These are phyloP conservation scores for Lytechinus pictus DNA, from an alignment of 35 echinoderm and acorn worm species.

Conservation along the genomic window DNA sequence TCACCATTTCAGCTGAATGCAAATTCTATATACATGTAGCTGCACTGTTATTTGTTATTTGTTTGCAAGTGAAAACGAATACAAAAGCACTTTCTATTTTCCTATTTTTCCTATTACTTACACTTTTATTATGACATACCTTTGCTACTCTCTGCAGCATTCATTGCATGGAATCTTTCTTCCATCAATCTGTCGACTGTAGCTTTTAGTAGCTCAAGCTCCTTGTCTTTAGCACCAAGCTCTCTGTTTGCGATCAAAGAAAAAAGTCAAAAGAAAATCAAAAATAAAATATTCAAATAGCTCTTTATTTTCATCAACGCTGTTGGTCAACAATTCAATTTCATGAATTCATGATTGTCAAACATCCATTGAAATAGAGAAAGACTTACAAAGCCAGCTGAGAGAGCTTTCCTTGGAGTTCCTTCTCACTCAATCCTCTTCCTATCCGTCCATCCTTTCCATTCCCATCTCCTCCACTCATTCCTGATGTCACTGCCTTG, in stretches of 20 bases:
- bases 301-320: too few species aligned
- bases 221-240: constrained; percentile 68
- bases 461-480: constrained; percentile 34
- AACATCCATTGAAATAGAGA: not conserved
- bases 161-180: constrained; percentile 54
- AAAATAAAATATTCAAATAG: not conserved
- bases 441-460: not conserved
- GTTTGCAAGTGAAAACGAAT: too few species aligned
- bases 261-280: not conserved
- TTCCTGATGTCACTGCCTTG: not conserved
- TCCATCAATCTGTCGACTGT: constrained; percentile 80
- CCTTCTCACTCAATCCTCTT: not conserved
- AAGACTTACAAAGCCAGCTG: constrained; percentile 50
- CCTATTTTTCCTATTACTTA: too few species aligned
- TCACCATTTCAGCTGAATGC: too few species aligned
- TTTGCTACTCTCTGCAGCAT: constrained; percentile 19
- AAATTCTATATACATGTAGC: too few species aligned
- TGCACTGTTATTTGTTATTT: too few species aligned
- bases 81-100: too few species aligned
- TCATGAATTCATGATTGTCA: too few species aligned
- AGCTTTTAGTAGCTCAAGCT: constrained; percentile 80
- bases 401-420: constrained; percentile 50
- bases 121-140: not conserved
- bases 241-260: constrained; percentile 62
- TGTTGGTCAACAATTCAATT: too few species aligned